Evolutionary conservation across 2,888 invertebrate species (phyloP).

Genomic region (Galerucella nymphaeae): DNA sequence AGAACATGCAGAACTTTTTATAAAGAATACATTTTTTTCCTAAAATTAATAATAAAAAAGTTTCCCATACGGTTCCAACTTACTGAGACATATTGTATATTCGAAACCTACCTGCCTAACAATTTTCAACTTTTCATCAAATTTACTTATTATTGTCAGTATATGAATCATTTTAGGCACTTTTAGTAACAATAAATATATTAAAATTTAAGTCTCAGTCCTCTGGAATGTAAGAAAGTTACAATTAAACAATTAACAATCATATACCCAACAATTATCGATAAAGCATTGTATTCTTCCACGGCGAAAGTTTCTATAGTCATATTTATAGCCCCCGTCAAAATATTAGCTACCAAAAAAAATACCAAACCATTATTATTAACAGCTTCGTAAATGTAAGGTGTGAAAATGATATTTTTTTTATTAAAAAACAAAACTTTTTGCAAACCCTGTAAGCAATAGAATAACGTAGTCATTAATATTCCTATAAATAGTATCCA

Average conservation of each 20-base stretch:
- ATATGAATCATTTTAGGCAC: no score
- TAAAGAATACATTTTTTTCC: no score
- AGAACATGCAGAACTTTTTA: no score
- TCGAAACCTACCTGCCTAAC: no score
- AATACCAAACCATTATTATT: slow-evolving; percentile 86
- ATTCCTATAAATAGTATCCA: slow-evolving; percentile 79
- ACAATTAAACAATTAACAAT: slow-evolving; percentile 62
- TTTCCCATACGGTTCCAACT: no score
- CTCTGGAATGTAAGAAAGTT: slow-evolving; percentile 63
- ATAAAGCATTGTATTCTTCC: slow-evolving; percentile 60
- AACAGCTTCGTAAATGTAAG: slow-evolving; percentile 75
- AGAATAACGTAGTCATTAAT: slow-evolving; percentile 68
- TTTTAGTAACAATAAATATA: neutral
- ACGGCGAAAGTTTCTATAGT: slow-evolving; percentile 72
- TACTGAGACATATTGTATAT: no score
- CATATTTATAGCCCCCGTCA: slow-evolving; percentile 87
- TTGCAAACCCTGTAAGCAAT: slow-evolving; percentile 68
- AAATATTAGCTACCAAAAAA: slow-evolving; percentile 84
- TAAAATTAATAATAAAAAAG: no score
- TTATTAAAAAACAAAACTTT: slow-evolving; percentile 51
- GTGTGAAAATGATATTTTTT: slow-evolving; percentile 57
- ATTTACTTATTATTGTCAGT: no score
- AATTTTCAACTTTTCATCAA: no score
- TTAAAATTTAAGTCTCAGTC: slow-evolving; percentile 66
- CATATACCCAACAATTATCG: slow-evolving; percentile 72